These are phyloP conservation scores for Thamnophis sirtalis DNA, from an alignment of 2,113 vertebrate species.

Conservation along the genomic window DNA sequence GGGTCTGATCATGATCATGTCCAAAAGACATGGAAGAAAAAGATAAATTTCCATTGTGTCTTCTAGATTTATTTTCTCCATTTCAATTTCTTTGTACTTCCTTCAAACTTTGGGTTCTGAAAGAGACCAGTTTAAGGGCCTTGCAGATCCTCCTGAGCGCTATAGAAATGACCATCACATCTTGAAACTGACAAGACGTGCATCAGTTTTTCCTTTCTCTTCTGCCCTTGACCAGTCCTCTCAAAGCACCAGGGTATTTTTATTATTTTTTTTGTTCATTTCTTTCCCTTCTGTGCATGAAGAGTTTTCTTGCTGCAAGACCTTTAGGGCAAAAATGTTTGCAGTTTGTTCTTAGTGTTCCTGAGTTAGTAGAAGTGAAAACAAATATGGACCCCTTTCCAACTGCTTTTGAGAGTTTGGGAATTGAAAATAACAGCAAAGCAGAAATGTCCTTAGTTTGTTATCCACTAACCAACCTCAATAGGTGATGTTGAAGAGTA, in stretches of 20 bases:
- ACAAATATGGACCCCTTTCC: not conserved
- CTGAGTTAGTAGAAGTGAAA: not conserved
- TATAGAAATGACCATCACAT: not conserved
- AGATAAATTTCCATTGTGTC: not conserved
- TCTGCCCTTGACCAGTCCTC: not conserved
- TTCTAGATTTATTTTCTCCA: not conserved
- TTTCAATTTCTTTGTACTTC: not conserved
- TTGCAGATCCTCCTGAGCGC: not conserved
- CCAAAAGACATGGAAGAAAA: not conserved
- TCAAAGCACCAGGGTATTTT: not conserved
- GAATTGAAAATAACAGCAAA: not conserved
- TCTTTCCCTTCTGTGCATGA: not conserved
- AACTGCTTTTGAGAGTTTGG: not conserved
- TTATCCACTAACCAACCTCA: not conserved
- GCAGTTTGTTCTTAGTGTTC: not conserved
- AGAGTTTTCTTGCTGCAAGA: not conserved
- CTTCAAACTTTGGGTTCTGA: not conserved
- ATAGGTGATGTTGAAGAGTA: not conserved
- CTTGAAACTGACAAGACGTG: not conserved
- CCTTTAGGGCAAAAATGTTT: not conserved
- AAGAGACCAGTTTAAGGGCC: not conserved
- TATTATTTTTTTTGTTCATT: not conserved
- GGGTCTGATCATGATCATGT: not conserved
- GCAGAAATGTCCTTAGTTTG: not conserved
- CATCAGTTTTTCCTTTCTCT: not conserved